These are phyloP conservation scores for Apodemia duryi DNA, from an alignment of 2,888 invertebrate genomes.

Conservation along the genomic window DNA sequence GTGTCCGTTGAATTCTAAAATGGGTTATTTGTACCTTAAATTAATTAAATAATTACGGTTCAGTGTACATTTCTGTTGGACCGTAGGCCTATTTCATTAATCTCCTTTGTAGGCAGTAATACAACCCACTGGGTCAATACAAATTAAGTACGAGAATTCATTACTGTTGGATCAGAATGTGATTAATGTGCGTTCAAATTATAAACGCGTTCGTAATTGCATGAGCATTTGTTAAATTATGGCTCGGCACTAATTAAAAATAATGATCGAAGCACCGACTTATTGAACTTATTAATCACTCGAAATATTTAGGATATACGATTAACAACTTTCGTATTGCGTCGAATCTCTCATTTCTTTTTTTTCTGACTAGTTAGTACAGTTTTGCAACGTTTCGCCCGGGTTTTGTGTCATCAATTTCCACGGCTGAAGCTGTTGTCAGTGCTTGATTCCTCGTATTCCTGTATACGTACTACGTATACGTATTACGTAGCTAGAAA, in stretches of 20 bases:
- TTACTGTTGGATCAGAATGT: slow-evolving; percentile 1
- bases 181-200: slow-evolving; percentile 10
- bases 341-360: not conserved
- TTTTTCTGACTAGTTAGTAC: too few relatives aligned
- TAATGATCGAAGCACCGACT: not conserved
- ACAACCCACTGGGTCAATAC: not conserved
- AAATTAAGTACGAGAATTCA: slow-evolving; percentile 9
- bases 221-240: slow-evolving; percentile 6
- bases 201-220: slow-evolving; percentile 4
- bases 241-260: slow-evolving; percentile 2
- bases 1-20: too few relatives aligned
- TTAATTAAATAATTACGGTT: too few relatives aligned
- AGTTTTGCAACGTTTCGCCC: too few relatives aligned
- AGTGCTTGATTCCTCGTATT: too few relatives aligned
- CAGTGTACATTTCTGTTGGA: too few relatives aligned
- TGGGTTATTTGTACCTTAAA: too few relatives aligned
- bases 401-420: not conserved
- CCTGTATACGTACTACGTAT: too few relatives aligned
- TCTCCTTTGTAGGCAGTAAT: not conserved
- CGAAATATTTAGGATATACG: not conserved
- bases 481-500: too few relatives aligned
- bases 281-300: slow-evolving; percentile 1
- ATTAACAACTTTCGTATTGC: not conserved
- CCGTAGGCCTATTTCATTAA: too few relatives aligned
- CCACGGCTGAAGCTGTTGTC: too few relatives aligned